Base-by-base conservation (phyloP, 1,140 invertebrate genomes). In the Coelopa frigida region DNA sequence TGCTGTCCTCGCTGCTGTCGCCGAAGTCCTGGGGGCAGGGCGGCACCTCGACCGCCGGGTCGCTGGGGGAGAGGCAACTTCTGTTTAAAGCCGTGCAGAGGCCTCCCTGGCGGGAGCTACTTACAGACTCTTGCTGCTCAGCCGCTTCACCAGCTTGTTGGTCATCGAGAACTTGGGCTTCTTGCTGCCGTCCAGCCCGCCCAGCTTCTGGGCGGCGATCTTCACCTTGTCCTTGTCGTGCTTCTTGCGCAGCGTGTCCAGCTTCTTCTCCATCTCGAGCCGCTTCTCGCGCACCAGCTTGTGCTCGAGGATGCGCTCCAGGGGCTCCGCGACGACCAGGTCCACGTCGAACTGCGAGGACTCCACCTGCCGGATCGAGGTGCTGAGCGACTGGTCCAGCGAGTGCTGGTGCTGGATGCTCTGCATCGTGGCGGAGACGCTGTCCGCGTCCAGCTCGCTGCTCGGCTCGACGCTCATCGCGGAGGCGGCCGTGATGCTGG, bases 41-140 rank as follows among this genome's bases (percentile, higher is more conserved):
- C 17, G 62, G 68, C 20, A 69, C 52, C 48, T 67, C 20, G 56
- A 66, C 18, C 55, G 57, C 48, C 59, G 74, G 40, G 61, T 76
- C 56, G 40, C 64, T 59, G 20, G 52, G 50, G 59, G 53, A 66
- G 26, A 63, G 50, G 58, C 62, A 69, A 66, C 55, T 61, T 58
- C 56, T 59, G 59, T 56, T 54, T 58, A 50, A 58, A 65, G 48
- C 55, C 11, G 20, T 24, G 27, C 23, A 26, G 29, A 14, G 1
- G 12, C n/a, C n/a, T n/a, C n/a, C n/a, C n/a, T n/a, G 11, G 6
- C 27, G 27, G 8, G 12, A 5, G 20, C 37, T 44, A 78, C 82
- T 80, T 71, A 87, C 87, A 91, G 83, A 61, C 84, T 89, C 74
- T 84, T 86, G 53, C 78, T 85, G 5, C 86, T 89, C 21, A 89